Conservation (phyloP, 2,113 vertebrate genomes). For the Podiceps cristatus region DNA sequence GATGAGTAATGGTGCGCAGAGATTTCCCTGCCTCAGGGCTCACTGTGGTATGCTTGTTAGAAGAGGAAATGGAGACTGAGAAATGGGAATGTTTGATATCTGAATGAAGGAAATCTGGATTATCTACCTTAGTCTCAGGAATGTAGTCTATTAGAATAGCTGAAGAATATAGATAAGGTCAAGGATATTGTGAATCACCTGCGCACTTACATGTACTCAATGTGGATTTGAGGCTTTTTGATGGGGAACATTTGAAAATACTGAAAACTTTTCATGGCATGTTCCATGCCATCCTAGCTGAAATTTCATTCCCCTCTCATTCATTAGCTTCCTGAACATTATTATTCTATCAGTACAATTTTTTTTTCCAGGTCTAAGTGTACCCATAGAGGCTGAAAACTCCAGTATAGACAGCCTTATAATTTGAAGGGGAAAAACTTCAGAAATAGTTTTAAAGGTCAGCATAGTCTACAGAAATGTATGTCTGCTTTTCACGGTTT, state of each 20-base stretch:
- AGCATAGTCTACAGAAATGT: background rate
- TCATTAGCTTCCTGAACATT: background rate
- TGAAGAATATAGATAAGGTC: background rate
- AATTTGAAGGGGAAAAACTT: background rate
- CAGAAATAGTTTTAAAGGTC: background rate
- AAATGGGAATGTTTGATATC: background rate
- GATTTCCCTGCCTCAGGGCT: background rate
- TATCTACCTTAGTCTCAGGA: background rate
- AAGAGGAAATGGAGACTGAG: background rate
- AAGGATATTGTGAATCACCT: background rate
- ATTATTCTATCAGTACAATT: background rate
- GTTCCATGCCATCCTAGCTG: background rate
- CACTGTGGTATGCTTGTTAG: background rate
- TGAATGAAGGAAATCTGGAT: background rate
- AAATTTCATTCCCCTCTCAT: background rate
- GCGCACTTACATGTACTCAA: background rate
- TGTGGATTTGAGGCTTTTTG: background rate
- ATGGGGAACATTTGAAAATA: background rate
- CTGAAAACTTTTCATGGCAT: background rate
- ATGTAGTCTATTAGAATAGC: background rate
- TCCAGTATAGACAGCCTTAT: background rate
- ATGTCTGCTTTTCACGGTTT: background rate
- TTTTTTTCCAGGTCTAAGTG: background rate
- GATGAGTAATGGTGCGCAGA: background rate
- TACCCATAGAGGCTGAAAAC: background rate